Conservation (phyloP, 2,113 vertebrate genomes). For the Ellobius talpinus region DNA sequence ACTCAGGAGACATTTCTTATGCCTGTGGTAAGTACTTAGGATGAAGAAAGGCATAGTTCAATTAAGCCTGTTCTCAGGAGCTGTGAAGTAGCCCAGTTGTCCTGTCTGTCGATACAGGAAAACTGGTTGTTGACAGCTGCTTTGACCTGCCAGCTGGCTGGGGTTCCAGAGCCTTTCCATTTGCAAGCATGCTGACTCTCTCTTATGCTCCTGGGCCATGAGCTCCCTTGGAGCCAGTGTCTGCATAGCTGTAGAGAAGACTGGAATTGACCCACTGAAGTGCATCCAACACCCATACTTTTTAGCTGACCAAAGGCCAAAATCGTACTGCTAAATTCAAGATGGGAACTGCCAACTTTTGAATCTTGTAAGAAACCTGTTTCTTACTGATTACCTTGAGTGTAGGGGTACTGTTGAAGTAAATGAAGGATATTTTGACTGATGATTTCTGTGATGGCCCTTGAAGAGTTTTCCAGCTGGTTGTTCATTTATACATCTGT, state of each 20-base stretch:
- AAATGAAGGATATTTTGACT: slow-evolving; percentile 62
- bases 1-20: neutral
- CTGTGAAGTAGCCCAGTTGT: neutral
- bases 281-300: slow-evolving; percentile 69
- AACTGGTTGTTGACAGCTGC: slow-evolving; percentile 75
- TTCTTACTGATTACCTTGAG: slow-evolving; percentile 52
- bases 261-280: slow-evolving; percentile 77
- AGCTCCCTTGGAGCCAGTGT: slow-evolving; percentile 55
- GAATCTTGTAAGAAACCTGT: slow-evolving; percentile 49
- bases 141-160: slow-evolving; percentile 81
- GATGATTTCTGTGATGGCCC: slow-evolving; percentile 20
- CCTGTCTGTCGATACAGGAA: slow-evolving; percentile 60
- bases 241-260: slow-evolving; percentile 66
- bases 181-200: slow-evolving; percentile 77
- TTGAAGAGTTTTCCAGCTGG: slow-evolving; percentile 16
- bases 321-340: slow-evolving; percentile 65
- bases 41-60: neutral
- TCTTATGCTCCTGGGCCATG: slow-evolving; percentile 70
- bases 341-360: slow-evolving; percentile 72
- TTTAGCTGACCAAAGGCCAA: slow-evolving; percentile 74
- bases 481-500: neutral
- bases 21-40: neutral
- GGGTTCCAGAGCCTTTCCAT: slow-evolving; percentile 78
- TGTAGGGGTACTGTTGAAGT: slow-evolving; percentile 26
- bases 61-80: neutral